These are phyloP conservation scores for Ageneiosus marmoratus DNA, from an alignment of 2,113 vertebrate species.

Conservation along the genomic window DNA sequence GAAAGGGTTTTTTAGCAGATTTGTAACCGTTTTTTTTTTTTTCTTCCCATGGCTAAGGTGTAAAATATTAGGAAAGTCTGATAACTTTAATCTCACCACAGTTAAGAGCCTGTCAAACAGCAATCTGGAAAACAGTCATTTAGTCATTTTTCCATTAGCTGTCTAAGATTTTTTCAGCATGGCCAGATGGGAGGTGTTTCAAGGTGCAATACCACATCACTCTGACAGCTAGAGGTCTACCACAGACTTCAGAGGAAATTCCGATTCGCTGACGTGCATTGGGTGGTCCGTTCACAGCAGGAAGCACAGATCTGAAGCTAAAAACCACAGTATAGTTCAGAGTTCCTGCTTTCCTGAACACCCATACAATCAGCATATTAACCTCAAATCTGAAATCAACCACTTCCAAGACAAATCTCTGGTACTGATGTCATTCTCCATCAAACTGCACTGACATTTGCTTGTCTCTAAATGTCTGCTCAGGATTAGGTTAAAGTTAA, in stretches of 20 bases:
- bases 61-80: background rate
- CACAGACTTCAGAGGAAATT: conserved; percentile 60
- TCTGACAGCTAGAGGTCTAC: conserved; percentile 34
- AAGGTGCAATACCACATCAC: conserved; percentile 36
- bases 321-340: conserved; percentile 21
- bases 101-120: background rate
- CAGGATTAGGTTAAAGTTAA: background rate
- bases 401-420: background rate
- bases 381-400: background rate
- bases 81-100: background rate
- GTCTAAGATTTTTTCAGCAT: conserved; percentile 21
- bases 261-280: conserved; percentile 53
- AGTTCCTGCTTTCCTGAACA: conserved; percentile 12
- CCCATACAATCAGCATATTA: background rate
- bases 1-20: background rate
- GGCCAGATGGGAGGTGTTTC: conserved; percentile 30
- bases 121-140: conserved; percentile 16
- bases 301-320: conserved; percentile 16
- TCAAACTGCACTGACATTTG: background rate
- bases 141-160: conserved; percentile 13
- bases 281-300: conserved; percentile 42
- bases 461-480: background rate
- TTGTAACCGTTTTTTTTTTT: background rate
- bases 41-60: background rate
- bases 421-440: background rate